phyloP scores from a whole-genome alignment of 2,113 vertebrate species.

The Andinoacara biseriatus region DNA sequence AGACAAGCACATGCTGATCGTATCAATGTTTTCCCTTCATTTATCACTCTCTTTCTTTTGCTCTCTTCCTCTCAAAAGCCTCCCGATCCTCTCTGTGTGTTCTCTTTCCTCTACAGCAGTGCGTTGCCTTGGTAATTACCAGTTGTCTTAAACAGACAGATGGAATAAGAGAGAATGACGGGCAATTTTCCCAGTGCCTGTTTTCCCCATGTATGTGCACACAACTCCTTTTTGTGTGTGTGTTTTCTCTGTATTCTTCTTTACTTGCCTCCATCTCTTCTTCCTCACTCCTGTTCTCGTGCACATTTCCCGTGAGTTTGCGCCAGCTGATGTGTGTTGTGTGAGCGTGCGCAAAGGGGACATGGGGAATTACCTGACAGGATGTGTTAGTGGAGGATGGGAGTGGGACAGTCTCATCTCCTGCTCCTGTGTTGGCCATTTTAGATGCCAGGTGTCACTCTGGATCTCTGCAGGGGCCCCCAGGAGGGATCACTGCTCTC shows the following conservation, averaged over 20 bases:
- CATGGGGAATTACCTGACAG: conserved; percentile 75
- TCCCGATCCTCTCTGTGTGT: conserved; percentile 54
- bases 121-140: conserved; percentile 79
- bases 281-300: not conserved
- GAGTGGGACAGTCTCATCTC: conserved; percentile 66
- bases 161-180: conserved; percentile 80
- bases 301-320: conserved; percentile 35
- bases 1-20: conserved; percentile 46
- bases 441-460: conserved; percentile 68
- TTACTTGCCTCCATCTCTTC: conserved; percentile 22
- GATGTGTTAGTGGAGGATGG: conserved; percentile 58
- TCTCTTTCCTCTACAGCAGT: conserved; percentile 71
- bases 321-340: conserved; percentile 6
- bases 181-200: conserved; percentile 73
- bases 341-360: conserved; percentile 20
- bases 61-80: conserved; percentile 40
- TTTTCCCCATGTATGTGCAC: conserved; percentile 48
- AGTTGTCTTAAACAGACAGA: conserved; percentile 84
- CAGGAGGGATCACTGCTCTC: conserved; percentile 43
- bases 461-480: conserved; percentile 25
- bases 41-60: conserved; percentile 46
- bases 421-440: conserved; percentile 49
- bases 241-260: conserved; percentile 30
- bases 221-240: conserved; percentile 14
- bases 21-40: conserved; percentile 53